Conservation (phyloP, 2,797 vertebrate genomes). For the Catharus ustulatus region DNA sequence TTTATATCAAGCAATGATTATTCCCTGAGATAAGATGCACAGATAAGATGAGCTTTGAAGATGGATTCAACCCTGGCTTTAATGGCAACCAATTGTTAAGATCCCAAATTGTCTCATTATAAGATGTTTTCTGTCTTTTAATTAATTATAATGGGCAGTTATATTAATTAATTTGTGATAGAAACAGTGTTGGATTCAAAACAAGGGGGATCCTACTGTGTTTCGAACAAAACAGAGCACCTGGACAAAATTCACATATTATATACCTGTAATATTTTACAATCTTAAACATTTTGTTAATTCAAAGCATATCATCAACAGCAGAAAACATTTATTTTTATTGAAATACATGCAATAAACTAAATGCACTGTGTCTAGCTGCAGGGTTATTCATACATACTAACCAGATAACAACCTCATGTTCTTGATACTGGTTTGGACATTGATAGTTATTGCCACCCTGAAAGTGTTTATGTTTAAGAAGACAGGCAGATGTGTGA, state of each 20-base stretch:
- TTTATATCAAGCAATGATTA: not conserved
- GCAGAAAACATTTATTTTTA: not conserved
- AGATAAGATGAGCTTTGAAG: not conserved
- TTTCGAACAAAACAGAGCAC: not conserved
- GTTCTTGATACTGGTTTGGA: not conserved
- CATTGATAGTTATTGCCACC: not conserved
- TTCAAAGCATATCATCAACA: not conserved
- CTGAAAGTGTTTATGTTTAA: not conserved
- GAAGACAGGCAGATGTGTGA: not conserved
- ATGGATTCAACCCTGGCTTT: not conserved
- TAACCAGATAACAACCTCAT: not conserved
- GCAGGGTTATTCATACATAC: not conserved
- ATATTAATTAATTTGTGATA: not conserved
- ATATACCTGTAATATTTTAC: not conserved
- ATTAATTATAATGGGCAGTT: not conserved
- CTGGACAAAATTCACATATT: not conserved
- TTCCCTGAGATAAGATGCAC: not conserved
- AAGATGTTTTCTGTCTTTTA: not conserved
- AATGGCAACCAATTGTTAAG: not conserved
- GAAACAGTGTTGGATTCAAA: not conserved
- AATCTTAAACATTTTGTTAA: not conserved
- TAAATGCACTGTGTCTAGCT: not conserved
- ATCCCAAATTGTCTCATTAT: not conserved
- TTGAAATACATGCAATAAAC: not conserved
- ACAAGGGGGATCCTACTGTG: not conserved